Percentiles rank a stretch among this genome's conserved stretches.
Conservation (phyloP, 2,797 vertebrate species). For the Ptychadena robeensis region DNA sequence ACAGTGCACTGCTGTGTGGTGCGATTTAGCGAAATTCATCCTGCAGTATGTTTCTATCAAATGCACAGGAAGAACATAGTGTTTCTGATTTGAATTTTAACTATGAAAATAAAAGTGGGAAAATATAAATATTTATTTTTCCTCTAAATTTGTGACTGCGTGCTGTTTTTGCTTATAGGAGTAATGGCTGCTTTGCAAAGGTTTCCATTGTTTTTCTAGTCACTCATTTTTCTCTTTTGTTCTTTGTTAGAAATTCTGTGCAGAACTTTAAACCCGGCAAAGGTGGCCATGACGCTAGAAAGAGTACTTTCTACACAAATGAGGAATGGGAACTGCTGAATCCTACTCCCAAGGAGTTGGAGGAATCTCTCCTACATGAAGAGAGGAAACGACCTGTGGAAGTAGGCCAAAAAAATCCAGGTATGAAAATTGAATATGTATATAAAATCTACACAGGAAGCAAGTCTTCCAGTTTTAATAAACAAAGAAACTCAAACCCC, state of each 20-base stretch:
- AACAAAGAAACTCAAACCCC: no score
- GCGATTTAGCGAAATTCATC: no score
- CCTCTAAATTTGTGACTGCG: neutral
- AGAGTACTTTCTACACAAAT: constrained; percentile 90
- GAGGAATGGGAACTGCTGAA: constrained; percentile 97
- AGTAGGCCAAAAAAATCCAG: constrained; percentile 72
- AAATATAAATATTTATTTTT: neutral
- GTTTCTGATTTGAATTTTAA: no score
- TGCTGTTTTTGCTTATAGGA: neutral
- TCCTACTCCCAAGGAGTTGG: constrained; percentile 82
- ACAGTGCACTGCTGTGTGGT: no score
- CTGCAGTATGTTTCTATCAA: no score
- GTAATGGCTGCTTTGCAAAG: neutral
- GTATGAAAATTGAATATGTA: neutral
- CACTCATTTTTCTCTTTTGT: neutral
- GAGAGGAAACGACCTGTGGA: constrained; percentile 77
- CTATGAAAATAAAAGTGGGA: no score
- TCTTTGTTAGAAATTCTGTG: constrained; percentile 87
- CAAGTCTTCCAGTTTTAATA: no score
- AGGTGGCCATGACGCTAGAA: constrained; percentile 81
- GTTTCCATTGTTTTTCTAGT: neutral
- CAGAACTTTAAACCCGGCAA: constrained; percentile 83
- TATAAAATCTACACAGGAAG: no score
- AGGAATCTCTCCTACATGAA: constrained; percentile 77
- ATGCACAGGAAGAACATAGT: no score